phyloP scores from a whole-genome alignment of 1,140 invertebrate species.

The Eupristina koningsbergeri region DNA sequence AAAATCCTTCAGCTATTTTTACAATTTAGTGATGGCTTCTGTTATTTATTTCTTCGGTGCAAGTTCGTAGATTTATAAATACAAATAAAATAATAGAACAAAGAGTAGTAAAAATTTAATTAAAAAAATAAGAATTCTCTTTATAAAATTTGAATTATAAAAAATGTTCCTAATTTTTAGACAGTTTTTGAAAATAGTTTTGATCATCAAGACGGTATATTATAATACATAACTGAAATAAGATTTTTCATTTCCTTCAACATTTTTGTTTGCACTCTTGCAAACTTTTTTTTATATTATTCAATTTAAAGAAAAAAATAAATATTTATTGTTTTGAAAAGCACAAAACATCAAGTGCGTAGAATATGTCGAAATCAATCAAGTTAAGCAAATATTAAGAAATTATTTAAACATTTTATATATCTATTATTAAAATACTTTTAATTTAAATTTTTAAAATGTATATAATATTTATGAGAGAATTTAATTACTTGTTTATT shows the following conservation, averaged over 20 bases:
- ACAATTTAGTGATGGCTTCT: neutral
- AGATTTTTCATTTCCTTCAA: neutral
- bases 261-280: neutral
- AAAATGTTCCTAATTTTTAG: neutral
- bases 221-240: neutral
- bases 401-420: neutral
- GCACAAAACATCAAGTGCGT: neutral
- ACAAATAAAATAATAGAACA: neutral
- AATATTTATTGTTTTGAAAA: neutral
- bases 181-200: neutral
- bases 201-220: neutral
- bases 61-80: constrained; percentile 28
- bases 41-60: constrained; percentile 35
- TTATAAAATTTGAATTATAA: neutral
- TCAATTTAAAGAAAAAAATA: neutral
- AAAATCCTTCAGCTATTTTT: constrained; percentile 21
- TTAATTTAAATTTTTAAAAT: no score
- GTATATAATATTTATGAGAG: no score
- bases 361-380: neutral
- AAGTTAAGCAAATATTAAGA: neutral
- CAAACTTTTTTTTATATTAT: neutral
- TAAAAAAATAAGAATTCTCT: neutral
- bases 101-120: neutral
- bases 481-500: no score
- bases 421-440: no score